Evolutionary conservation across 2,888 invertebrate genomes (phyloP), one percentile per base, ranked within the genome.

Genomic region (Eucriotettix oculatus): DNA sequence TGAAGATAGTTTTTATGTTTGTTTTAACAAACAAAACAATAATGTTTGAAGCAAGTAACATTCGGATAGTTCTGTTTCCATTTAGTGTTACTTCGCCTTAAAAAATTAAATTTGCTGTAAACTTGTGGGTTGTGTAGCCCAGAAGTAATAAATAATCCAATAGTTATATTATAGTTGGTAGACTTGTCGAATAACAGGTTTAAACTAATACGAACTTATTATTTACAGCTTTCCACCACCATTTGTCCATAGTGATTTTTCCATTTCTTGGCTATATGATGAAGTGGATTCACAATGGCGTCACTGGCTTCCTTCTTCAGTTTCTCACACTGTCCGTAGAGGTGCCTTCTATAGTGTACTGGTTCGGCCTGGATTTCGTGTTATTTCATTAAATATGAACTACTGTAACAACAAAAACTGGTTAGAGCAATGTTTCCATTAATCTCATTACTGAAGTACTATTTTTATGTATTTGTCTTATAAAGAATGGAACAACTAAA

Each of bases 391-490:
- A n/a, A 96, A 96, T 71, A 94, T 91, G 86, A 96, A 96, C 75
- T 94, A 91, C 74, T 95, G 95, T 73, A 93, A 94, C 72, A 92
- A 91, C 70, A 90, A 90, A 71, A 95, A 95, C 75, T 96, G 94
- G 95, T 86, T 72, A 66, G 16, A 1, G n/a, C 16, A 52, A n/a
- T 52, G 52, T 1, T 52, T 52, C 7, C 5, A 5, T 52, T n/a
- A n/a, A n/a, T n/a, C n/a, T n/a, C n/a, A n/a, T n/a, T n/a, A n/a
- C n/a, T 44, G 10, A 17, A 10, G 12, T n/a, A 10, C 29, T 56
- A 29, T 14, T 29, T 56, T 56, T 10, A 14, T 29, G 56, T 54
- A 7, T 7, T 29, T 54, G 2, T n/a, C n/a, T n/a, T n/a, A n/a
- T n/a, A n/a, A n/a, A n/a, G n/a, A n/a, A n/a, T n/a, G n/a, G n/a